Evolutionary conservation across 1,140 invertebrate species (phyloP).

Genomic region (Trissolcus basalis): DNA sequence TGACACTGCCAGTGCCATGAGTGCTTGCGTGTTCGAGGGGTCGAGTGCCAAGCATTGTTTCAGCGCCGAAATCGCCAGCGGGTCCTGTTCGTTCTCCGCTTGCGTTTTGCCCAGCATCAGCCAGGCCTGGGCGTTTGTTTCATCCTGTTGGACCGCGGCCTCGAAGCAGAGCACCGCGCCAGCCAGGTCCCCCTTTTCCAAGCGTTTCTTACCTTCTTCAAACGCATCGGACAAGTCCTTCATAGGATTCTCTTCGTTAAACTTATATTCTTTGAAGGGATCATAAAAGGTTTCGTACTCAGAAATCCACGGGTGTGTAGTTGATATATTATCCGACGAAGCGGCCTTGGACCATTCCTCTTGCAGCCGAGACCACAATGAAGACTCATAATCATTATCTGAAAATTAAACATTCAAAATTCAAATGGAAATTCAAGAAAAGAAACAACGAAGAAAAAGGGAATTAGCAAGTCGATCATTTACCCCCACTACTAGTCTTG

Average conservation of each 20-base stretch:
- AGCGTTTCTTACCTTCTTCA: conserved; percentile 88
- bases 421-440: neutral
- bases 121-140: conserved; percentile 89
- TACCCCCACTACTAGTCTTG: conserved; percentile 52
- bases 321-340: conserved; percentile 70
- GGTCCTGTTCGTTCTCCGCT: conserved; percentile 93
- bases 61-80: conserved; percentile 90
- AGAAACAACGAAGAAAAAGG: too few species aligned
- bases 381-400: conserved; percentile 74
- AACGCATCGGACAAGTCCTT: conserved; percentile 87
- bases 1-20: conserved; percentile 93
- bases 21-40: conserved; percentile 86
- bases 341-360: conserved; percentile 84
- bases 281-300: conserved; percentile 81
- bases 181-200: conserved; percentile 92
- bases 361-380: conserved; percentile 86
- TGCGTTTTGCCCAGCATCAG: conserved; percentile 90
- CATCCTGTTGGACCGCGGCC: conserved; percentile 91
- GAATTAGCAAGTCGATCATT: too few species aligned
- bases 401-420: neutral
- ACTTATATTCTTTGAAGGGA: conserved; percentile 87
- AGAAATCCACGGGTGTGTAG: conserved; percentile 81
- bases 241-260: conserved; percentile 92
- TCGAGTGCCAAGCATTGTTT: conserved; percentile 90
- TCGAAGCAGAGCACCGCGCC: conserved; percentile 98